Evolutionary conservation across 2,797 vertebrate species (phyloP), one percentile per base, ranked within the genome.

Genomic region (Pangasius sanitwongsei): DNA sequence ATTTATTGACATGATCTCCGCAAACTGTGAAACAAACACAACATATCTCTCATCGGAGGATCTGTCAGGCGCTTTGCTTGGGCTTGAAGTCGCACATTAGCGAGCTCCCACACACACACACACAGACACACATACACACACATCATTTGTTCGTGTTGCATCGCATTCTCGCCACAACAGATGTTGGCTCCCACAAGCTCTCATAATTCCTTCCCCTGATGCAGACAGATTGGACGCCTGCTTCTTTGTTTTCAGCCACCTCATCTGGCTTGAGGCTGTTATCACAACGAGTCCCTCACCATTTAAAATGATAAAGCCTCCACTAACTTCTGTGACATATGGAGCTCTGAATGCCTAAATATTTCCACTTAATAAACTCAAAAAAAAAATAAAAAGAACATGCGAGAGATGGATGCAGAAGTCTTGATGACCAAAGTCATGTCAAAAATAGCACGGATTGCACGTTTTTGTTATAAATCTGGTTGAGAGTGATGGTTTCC

Each of bases 11-110:
- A 93, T 92, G 92, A 93, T 93, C 91, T 92, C 82, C 87, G 44
- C 91, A 93, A 94, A 93, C 93, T 94, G 93, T 94, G 93, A 94
- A 93, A 92, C 92, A 94, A 93, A 94, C 92, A 94, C 92, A 91
- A 92, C 90, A 90, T 91, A 93, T 90, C 90, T 92, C 86, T 90
- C 90, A 83, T 92, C 90, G 89, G 91, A 91, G 90, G 89, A 92
- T 91, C 90, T 91, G 91, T 92, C 89, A 90, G 91, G 88, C 88
- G 87, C 90, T 90, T 90, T 91, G 91, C 83, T 92, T 92, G 92
- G 93, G 90, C 92, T 88, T 89, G 89, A 87, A 92, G 91, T 91
- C 90, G 74, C 92, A 92, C 92, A 93, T 93, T 93, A 92, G 92
- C 61, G 69, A 88, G 86, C 72, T 90, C 91, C 88, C 92, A 90